Base-by-base conservation (phyloP, 2,888 invertebrate species). In the Nomada lathburiana region DNA sequence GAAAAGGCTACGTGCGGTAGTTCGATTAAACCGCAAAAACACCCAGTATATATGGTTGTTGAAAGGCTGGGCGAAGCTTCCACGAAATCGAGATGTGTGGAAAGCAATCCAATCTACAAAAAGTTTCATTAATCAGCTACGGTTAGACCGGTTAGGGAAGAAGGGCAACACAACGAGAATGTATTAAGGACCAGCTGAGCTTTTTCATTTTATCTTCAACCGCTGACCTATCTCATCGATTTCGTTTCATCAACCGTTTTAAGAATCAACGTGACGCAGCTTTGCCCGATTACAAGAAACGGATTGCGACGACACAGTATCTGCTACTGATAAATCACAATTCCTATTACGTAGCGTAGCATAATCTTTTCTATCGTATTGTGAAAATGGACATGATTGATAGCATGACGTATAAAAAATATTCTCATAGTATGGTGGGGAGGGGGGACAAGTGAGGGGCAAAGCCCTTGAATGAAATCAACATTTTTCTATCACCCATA, bases 91-190 rank as follows among this genome's bases (percentile, higher is more conserved):
- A 47, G 65, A 59, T 53, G 59, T 55, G 64, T 26, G 59, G 5
- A 42, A 53, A 78, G 77, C 71, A 76, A 79, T 85, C 76, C 87
- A 87, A 87, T 86, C 87, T 80, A 74, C 83, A 84, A 83, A 85
- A 85, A 87, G 88, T 78, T 86, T 84, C 83, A 75, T 80, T 81
- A 85, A 76, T 85, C 83, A 72, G 65, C 26, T 10, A 59, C 23
- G 3, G 72, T 26, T 57, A 36, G 55, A 29, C 64, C 62, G 68
- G 36, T 52, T 55, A 81, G 64, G 73, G 81, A 57, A 26, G 50
- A 29, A 47, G n/a, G 76, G 53, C 63, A 71, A 64, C 67, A 42
- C 64, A 63, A 42, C 67, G 60, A 36, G 65, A 57, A 70, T 63
- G 82, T 83, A 78, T 80, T 82, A 80, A 83, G 82, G 71, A 29